These are phyloP conservation scores for Ditula angustiorana DNA, from an alignment of 2,888 invertebrate genomes.

Conservation along the genomic window DNA sequence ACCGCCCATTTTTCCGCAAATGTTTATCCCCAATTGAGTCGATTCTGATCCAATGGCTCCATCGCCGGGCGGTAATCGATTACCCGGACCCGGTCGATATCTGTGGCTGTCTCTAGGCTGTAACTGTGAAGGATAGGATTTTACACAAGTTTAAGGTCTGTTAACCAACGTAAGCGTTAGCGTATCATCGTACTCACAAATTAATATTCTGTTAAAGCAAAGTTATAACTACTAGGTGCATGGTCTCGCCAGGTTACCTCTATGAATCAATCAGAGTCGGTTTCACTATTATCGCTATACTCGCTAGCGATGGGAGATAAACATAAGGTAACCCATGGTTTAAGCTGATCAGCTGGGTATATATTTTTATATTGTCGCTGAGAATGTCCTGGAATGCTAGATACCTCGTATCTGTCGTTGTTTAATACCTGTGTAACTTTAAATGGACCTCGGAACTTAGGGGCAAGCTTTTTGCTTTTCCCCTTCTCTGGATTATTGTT, in stretches of 20 bases:
- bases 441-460: neutral
- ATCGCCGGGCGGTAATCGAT: neutral
- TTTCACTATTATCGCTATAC: neutral
- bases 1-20: neutral
- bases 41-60: neutral
- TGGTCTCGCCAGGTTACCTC: neutral
- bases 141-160: too few relatives aligned
- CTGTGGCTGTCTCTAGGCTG: neutral
- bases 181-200: neutral
- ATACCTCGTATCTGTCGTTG: neutral
- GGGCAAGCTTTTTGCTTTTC: neutral
- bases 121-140: neutral
- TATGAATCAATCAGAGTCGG: neutral
- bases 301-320: neutral
- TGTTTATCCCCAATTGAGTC: neutral
- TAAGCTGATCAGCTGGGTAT: neutral
- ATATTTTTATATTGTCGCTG: neutral
- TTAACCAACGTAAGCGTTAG: neutral
- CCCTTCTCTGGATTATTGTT: neutral
- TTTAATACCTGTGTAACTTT: neutral
- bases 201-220: neutral
- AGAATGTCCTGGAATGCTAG: neutral
- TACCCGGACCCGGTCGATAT: neutral
- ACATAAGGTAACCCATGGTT: neutral
- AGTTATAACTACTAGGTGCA: neutral